Base-by-base conservation (phyloP, 2,888 invertebrate species). In the Eupithecia subfuscata region DNA sequence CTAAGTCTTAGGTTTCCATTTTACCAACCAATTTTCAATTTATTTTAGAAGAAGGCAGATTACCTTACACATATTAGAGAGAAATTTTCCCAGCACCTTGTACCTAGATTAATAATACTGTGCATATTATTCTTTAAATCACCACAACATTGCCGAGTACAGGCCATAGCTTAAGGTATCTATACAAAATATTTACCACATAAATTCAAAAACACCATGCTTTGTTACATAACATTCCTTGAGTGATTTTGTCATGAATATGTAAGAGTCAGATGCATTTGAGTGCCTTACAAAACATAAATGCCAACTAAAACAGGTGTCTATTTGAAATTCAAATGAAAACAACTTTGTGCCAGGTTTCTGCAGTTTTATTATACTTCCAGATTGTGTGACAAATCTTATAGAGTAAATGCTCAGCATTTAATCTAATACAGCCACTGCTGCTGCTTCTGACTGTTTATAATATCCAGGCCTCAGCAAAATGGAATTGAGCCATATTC, bases 321-420 rank as follows among this genome's bases (percentile, higher is more conserved):
- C 6, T 14, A 76, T 78, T 80, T 75, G 77, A 70, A 76, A 75
- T 78, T 74, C 76, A 75, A 80, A 80, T 78, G 56, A 22, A 22
- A 56, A 69, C 52, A 45, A 72, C 70, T 56, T 75, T 48, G 65
- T 56, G 71, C 25, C 69, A 74, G 64, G 65, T 71, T 69, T 43
- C 18, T 67, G 43, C 43, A 43, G 72, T 72, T 69, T 22, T 67
- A 34, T 52, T 37, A 34, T 25, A 8, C 9, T 14, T 30, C 30
- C 30, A 30, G 63, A 60, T 63, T 63, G 12, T 60, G 14, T 25
- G 25, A 60, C 7, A 37, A 5, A 37, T 37, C 16, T 9, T 22
- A 56, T 37, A 22, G 56, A 22, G 0, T 7, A 56, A 56, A 18
- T 56, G n/a, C 7, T 56, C 18, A 12, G 43, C 43, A 11, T 45